Percentiles rank a stretch among this genome's conserved stretches.
These are phyloP conservation scores for Griposia aprilina DNA, from an alignment of 2,888 invertebrate genomes.

Conservation along the genomic window DNA sequence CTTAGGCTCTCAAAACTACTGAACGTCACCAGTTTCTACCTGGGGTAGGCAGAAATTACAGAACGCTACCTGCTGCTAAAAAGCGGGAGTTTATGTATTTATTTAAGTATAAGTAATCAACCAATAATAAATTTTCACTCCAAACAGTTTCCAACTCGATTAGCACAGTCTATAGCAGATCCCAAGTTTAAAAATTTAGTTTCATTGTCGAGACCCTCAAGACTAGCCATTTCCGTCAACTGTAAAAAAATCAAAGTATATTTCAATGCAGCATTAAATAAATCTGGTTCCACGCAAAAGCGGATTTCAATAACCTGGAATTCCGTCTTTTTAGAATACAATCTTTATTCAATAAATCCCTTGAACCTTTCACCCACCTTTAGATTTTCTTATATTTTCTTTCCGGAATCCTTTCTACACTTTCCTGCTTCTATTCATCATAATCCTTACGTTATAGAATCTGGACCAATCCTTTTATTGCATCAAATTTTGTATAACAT, in stretches of 20 bases:
- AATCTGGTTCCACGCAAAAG: constrained; percentile 21
- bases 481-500: constrained; percentile 12
- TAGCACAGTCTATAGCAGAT: background rate
- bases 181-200: background rate
- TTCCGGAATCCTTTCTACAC: constrained; percentile 42
- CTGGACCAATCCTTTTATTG: constrained; percentile 28
- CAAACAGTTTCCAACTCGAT: too few species aligned
- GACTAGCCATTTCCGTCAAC: background rate
- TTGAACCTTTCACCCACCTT: constrained; percentile 44
- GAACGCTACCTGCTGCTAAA: too few species aligned
- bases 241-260: background rate
- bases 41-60: too few species aligned
- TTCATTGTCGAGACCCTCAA: background rate
- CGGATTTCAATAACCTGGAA: constrained; percentile 58
- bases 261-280: background rate
- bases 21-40: background rate
- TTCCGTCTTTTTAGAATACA: constrained; percentile 54
- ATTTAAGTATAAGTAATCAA: too few species aligned
- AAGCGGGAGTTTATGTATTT: too few species aligned
- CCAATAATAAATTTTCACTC: too few species aligned
- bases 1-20: too few species aligned
- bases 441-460: constrained; percentile 42
- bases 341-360: constrained; percentile 57
- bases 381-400: constrained; percentile 51
- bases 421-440: constrained; percentile 44